Evolutionary conservation across 2,113 vertebrate genomes (phyloP), one percentile per base, ranked within the genome.

Genomic region (Budorcas taxicolor): DNA sequence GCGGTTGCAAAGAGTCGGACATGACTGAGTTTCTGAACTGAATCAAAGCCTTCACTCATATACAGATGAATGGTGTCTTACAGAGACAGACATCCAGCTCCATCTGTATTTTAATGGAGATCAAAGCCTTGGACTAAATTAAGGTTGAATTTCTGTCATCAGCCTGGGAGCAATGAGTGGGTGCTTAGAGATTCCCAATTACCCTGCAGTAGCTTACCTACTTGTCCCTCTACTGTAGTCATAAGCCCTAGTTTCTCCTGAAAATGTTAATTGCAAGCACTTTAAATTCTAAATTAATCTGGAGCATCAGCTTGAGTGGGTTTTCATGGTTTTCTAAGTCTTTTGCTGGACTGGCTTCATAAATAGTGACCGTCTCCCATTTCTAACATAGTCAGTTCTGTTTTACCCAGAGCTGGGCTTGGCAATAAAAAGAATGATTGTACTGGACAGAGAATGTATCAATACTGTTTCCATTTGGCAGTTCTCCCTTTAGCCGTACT

Each of bases 401-500:
- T 97, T 90, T 89, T 80, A 40, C 47, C 40, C 55, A 43, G 64
- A 96, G 50, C 80, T 52, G 31, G 50, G 29, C 71, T 64, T 95
- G 90, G 87, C 82, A 92, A 45, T 33, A 62, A 93, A 45, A 62
- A 87, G 89, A 50, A 91, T 81, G 71, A 45, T 95, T 90, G 90
- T 60, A 74, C 58, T 4, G 55, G 87, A 43, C 40, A 40, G 60
- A 57, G 78, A 91, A 64, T 33, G 3, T 33, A 76, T 76, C 71
- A 76, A 7, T 76, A 93, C 10, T 52, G 36, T 94, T 97, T 95
- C 93, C 84, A 93, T 71, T 95, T 97, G 91, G 94, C 93, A 86
- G 4, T 31, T 62, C 88, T 95, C 85, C 86, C 78, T 81, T 83
- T 36, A 78, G 60, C 85, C 71, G 17, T 53, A 86, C 95, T 96